phyloP scores from a whole-genome alignment of 2,888 invertebrate species.

The Trichacis sp. region DNA sequence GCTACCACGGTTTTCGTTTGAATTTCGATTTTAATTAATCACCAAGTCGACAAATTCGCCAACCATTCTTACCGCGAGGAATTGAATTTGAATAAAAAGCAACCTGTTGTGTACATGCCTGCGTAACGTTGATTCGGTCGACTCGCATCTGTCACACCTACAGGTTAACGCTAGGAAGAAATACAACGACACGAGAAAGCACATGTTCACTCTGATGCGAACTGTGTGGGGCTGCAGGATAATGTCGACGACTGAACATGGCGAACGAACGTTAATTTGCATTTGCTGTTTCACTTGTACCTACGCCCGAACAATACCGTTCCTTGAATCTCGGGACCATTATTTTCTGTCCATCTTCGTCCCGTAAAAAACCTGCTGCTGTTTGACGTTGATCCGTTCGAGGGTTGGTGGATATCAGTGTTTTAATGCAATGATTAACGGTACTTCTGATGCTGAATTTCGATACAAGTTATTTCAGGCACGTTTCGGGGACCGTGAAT shows the following conservation, averaged over 20 bases:
- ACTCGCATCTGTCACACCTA: conserved; percentile 53
- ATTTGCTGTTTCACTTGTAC: conserved; percentile 5
- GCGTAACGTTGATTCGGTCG: conserved; percentile 60
- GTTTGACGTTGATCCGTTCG: background rate
- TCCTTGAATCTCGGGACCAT: background rate
- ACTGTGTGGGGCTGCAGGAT: conserved; percentile 2
- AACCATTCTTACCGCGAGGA: background rate
- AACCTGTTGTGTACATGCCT: conserved; percentile 35
- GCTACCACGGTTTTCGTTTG: no score
- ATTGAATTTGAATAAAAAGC: conserved; percentile 12
- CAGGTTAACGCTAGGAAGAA: conserved; percentile 37
- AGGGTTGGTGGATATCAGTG: background rate
- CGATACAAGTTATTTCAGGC: conserved; percentile 24
- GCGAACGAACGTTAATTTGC: conserved; percentile 5
- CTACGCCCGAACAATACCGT: background rate
- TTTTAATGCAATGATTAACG: conserved; percentile 2
- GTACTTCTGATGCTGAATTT: conserved; percentile 19
- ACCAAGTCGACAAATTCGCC: background rate
- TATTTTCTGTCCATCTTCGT: background rate
- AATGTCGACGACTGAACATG: conserved; percentile 3
- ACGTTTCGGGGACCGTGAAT: conserved; percentile 22
- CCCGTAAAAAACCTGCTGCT: conserved; percentile 27
- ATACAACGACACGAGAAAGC: conserved; percentile 26
- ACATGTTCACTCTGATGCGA: conserved; percentile 7
- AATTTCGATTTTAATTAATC: conserved; percentile 1